These are phyloP conservation scores for Sula dactylatra DNA, from an alignment of 2,113 vertebrate species.

Conservation along the genomic window DNA sequence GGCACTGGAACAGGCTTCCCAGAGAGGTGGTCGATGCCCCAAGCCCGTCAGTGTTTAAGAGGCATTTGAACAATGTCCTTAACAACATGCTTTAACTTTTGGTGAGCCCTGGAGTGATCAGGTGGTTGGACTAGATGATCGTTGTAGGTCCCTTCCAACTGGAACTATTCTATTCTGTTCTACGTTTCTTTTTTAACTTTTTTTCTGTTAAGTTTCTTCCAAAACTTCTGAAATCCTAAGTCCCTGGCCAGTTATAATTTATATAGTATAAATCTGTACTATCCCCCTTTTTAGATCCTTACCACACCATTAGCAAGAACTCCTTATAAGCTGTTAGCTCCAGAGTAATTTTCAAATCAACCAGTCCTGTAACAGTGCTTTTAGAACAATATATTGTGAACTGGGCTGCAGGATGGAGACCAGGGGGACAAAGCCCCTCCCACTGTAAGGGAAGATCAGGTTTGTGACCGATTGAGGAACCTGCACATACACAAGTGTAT, in stretches of 20 bases:
- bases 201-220: neutral
- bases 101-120: neutral
- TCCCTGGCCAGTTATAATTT: neutral
- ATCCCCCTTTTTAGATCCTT: neutral
- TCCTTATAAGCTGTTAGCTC: neutral
- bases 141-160: neutral
- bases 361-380: neutral
- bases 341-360: neutral
- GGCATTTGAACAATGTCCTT: neutral
- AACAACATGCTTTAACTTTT: neutral
- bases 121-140: neutral
- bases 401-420: neutral
- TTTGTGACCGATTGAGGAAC: too few species aligned
- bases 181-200: neutral
- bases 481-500: too few species aligned
- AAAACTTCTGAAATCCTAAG: neutral
- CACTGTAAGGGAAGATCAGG: too few species aligned
- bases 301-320: neutral
- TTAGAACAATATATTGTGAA: neutral
- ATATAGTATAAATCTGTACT: neutral
- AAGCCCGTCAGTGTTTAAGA: neutral
- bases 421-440: too few species aligned
- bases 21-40: fast-evolving
- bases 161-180: neutral
- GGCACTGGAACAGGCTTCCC: neutral